Evolutionary conservation across 1,140 invertebrate genomes (phyloP), one percentile per base, ranked within the genome.

Genomic region (Mercenaria mercenaria): DNA sequence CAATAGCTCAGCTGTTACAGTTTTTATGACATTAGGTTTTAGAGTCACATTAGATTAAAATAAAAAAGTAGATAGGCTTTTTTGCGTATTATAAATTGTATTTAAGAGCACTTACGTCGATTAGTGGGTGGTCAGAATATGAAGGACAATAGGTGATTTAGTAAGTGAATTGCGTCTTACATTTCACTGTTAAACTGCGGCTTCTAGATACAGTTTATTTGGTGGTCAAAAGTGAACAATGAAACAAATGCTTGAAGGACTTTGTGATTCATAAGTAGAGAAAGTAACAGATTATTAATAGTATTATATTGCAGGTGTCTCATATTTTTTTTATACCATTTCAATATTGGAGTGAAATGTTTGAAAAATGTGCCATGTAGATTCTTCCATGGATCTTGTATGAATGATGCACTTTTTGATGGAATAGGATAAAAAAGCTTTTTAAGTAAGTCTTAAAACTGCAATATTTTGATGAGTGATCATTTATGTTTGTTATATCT

Each of bases 51-150:
- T 64, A 10, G 10, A 47, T 47, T 47, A 47, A 47, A 47, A 47
- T 8, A 29, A 3, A 39, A 72, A 72, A 39, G 1, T 6, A 29
- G 34, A 39, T 72, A 20, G 34, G 52, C 20, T 56, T 20, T 29
- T 29, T 26, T n/a, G 52, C 23, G 52, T 23, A n/a, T 2, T 72
- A 29, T 32, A 32, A 72, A 72, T 3, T 20, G 29, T 72, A 39
- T 72, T 37, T 32, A 72, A 41, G 18, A 15, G 34, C 20, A 20
- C 18, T 39, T 72, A 23, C 20, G 20, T 39, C 1, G 15, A 10
- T 56, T 52, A 79, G 50, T 79, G 76, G 76, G 76, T 79, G 76
- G 76, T 79, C 76, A 79, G 29, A 39, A 72, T 4, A 39, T 6
- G 1, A 41, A 72, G 67, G 67, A 41, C 67, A 72, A 72, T 29